Evolutionary conservation across 2,888 invertebrate species (phyloP), one percentile per base, ranked within the genome.

Genomic region (Aelia acuminata): DNA sequence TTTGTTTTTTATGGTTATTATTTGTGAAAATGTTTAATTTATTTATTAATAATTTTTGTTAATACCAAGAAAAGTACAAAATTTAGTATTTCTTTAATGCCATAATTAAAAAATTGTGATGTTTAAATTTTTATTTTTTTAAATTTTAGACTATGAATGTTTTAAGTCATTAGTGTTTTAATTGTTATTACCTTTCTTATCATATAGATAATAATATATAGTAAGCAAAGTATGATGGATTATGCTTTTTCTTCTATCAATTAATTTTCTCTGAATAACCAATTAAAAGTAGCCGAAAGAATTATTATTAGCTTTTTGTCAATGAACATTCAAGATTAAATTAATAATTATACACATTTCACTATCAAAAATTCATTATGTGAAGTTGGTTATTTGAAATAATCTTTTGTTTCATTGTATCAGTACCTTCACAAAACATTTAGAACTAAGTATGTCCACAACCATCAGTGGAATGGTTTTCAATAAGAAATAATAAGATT

Each of bases 1-100:
- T 31, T 5, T 31, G 11, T 57, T 13, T 63, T 63, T 63, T 63
- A 31, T 26, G 18, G 26, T 63, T 63, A 63, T 63, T 63, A 63
- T 18, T 63, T 63, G 63, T 63, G 20, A 31, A 63, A 63, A 31
- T 63, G 31, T 63, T 63, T 63, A 35, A 18, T 63, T 15, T 63
- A 18, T 63, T 63, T 63, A 63, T 31, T 63, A 31, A 31, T 63
- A 5, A 18, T 63, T 63, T 18, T 63, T 63, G 31, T 26, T 57
- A 57, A 57, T 63, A 31, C 63, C 63, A 63, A 63, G 63, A 31
- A 63, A 63, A 63, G 63, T 63, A 63, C 63, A 63, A 63, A 31
- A 15, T 31, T 63, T 63, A 31, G 63, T 63, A 63, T 63, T 63
- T 63, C 63, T 7, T 63, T 31, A 63, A 63, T 63, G 63, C 63